Evolutionary conservation across 1,140 invertebrate genomes (phyloP).

Genomic region (Ectropis grisescens): DNA sequence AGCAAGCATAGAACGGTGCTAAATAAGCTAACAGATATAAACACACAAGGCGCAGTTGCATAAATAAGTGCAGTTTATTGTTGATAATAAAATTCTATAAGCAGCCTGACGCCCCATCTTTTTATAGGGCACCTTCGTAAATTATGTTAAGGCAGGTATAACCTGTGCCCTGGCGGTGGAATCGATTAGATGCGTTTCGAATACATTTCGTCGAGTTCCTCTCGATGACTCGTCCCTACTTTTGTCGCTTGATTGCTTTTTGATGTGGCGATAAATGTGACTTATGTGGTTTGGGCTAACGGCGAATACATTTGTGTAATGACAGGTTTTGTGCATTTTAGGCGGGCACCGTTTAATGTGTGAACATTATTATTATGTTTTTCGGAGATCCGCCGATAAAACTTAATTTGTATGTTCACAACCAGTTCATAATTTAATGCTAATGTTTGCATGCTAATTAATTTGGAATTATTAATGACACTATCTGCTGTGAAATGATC

Average conservation of each 20-base stretch:
- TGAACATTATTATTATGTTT: conserved; percentile 56
- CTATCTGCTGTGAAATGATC: too few relatives aligned
- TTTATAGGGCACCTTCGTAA: conserved; percentile 21
- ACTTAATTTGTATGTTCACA: background rate
- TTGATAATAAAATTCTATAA: conserved; percentile 19
- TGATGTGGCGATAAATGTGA: conserved; percentile 65
- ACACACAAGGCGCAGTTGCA: conserved; percentile 1
- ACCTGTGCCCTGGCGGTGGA: conserved; percentile 26
- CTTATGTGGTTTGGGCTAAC: conserved; percentile 58
- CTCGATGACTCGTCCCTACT: conserved; percentile 36
- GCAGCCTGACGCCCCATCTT: conserved; percentile 9
- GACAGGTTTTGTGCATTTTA: conserved; percentile 51
- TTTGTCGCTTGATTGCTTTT: conserved; percentile 66
- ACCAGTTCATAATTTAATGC: too few relatives aligned
- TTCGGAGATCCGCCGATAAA: conserved; percentile 10
- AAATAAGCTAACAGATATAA: too few relatives aligned
- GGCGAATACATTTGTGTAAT: conserved; percentile 51
- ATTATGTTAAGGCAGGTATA: conserved; percentile 30
- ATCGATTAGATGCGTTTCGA: conserved; percentile 48
- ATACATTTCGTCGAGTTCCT: conserved; percentile 31
- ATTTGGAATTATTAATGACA: too few relatives aligned
- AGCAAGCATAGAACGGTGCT: too few relatives aligned
- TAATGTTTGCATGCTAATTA: too few relatives aligned
- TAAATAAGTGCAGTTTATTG: conserved; percentile 15
- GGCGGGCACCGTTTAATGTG: conserved; percentile 50